Conservation (phyloP, 2,797 vertebrate species). For the Sternotherus odoratus region DNA sequence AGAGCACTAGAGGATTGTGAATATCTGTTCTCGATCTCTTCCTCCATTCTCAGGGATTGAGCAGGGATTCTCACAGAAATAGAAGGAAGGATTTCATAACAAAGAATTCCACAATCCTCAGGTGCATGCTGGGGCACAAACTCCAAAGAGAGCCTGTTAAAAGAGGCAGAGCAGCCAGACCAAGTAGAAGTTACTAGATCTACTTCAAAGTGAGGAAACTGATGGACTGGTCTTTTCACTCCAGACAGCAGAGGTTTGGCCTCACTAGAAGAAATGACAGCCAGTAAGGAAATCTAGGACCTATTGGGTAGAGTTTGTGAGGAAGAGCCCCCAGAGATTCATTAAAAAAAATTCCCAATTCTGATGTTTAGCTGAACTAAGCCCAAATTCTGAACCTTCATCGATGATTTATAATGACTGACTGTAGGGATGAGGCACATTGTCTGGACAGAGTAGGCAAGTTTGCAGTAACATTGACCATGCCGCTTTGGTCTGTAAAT, state of each 20-base stretch:
- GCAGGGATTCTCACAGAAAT: neutral
- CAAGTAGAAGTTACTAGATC: neutral
- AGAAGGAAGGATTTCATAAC: neutral
- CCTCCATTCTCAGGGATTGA: neutral
- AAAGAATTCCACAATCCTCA: too few species aligned
- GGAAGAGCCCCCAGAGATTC: neutral
- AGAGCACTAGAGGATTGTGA: neutral
- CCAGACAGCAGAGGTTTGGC: neutral
- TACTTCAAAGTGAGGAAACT: neutral
- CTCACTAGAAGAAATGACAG: neutral
- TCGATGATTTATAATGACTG: neutral
- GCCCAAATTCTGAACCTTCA: neutral
- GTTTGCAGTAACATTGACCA: neutral
- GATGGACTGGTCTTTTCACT: neutral
- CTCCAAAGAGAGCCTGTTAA: neutral
- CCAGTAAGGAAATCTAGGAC: neutral
- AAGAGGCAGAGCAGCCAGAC: neutral
- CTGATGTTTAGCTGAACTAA: neutral
- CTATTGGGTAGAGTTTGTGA: neutral
- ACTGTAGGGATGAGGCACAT: neutral
- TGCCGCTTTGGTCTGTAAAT: neutral
- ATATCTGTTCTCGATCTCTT: neutral
- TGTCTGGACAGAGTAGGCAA: neutral
- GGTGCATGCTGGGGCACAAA: too few species aligned
- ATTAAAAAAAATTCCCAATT: neutral